A percentile compares a stretch with the other conserved stretches of the same genome.
Evolutionary conservation across 2,113 vertebrate genomes (phyloP).

Genomic region (Passer montanus): DNA sequence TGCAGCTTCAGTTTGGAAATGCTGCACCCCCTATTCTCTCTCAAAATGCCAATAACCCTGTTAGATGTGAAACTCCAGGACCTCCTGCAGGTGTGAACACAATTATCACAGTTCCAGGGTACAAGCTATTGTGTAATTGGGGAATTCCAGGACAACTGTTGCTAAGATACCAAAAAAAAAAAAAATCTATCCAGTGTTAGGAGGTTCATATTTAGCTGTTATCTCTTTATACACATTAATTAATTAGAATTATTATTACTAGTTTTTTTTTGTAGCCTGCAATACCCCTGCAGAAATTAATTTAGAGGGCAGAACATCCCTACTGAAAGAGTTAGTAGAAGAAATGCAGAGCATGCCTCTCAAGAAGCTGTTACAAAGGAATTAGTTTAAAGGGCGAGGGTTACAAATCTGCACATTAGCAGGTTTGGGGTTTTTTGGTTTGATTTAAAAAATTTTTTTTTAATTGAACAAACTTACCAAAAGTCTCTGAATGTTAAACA

Average conservation of each 20-base stretch:
- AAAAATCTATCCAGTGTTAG: constrained; percentile 24
- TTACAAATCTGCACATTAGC: constrained; percentile 61
- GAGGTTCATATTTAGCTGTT: constrained; percentile 32
- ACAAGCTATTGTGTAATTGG: constrained; percentile 55
- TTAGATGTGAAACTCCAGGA: constrained; percentile 32
- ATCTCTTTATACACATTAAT: constrained; percentile 22
- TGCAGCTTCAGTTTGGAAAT: background rate
- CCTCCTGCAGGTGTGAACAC: constrained; percentile 33
- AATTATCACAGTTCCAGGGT: constrained; percentile 14
- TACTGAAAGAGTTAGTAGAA: constrained; percentile 74
- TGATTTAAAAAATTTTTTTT: background rate
- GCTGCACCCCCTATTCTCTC: background rate
- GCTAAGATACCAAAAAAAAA: constrained; percentile 17
- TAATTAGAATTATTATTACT: constrained; percentile 22
- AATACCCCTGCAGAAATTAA: constrained; percentile 62
- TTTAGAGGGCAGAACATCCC: constrained; percentile 53
- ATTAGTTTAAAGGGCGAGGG: constrained; percentile 82
- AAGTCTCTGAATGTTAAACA: constrained; percentile 92
- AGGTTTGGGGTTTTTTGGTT: constrained; percentile 68
- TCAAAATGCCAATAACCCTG: background rate
- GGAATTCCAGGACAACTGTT: constrained; percentile 66
- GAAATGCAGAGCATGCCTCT: constrained; percentile 83
- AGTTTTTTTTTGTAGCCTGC: constrained; percentile 55
- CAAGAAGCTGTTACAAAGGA: constrained; percentile 80
- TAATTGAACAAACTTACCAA: constrained; percentile 91